Percentiles rank a stretch among this genome's conserved stretches.
Evolutionary conservation across 2,797 vertebrate genomes (phyloP).

Genomic region (Sebastes cheni): DNA sequence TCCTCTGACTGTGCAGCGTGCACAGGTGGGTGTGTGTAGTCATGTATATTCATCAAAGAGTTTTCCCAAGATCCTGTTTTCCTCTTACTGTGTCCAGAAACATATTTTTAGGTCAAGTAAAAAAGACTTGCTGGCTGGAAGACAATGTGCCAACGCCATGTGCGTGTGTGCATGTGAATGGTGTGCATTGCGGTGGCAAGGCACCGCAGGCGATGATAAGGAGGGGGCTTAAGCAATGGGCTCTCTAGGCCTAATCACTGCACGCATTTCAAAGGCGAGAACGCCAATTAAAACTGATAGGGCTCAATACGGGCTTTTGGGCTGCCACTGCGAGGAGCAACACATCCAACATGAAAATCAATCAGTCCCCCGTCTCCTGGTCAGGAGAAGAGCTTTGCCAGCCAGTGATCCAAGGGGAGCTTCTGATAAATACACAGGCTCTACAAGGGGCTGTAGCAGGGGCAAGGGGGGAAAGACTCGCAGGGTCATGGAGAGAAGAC

Average conservation of each 20-base stretch:
- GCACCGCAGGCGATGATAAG: constrained; percentile 71
- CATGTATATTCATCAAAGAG: constrained; percentile 40
- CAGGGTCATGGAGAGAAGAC: constrained; percentile 30
- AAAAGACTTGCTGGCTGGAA: constrained; percentile 7
- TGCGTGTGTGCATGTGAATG: constrained; percentile 16
- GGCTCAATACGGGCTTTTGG: constrained; percentile 79
- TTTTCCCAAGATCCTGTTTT: constrained; percentile 31
- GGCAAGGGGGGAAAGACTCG: constrained; percentile 12
- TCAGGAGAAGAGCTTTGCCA: constrained; percentile 50
- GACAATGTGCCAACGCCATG: neutral
- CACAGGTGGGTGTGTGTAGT: constrained; percentile 21
- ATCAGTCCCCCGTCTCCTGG: constrained; percentile 42
- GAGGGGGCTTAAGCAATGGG: constrained; percentile 70
- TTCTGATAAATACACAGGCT: constrained; percentile 51
- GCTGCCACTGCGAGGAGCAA: constrained; percentile 64
- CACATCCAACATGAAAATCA: constrained; percentile 75
- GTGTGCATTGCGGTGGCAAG: constrained; percentile 47
- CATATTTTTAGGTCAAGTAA: constrained; percentile 41
- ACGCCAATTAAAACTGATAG: constrained; percentile 82
- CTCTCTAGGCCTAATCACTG: constrained; percentile 76
- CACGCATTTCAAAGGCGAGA: constrained; percentile 79
- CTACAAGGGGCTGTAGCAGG: constrained; percentile 13
- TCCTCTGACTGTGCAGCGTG: constrained; percentile 7
- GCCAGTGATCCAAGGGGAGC: constrained; percentile 48
- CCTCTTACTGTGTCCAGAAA: constrained; percentile 36